phyloP scores from a whole-genome alignment of 2,113 vertebrate species.

The Ictidomys tridecemlineatus region DNA sequence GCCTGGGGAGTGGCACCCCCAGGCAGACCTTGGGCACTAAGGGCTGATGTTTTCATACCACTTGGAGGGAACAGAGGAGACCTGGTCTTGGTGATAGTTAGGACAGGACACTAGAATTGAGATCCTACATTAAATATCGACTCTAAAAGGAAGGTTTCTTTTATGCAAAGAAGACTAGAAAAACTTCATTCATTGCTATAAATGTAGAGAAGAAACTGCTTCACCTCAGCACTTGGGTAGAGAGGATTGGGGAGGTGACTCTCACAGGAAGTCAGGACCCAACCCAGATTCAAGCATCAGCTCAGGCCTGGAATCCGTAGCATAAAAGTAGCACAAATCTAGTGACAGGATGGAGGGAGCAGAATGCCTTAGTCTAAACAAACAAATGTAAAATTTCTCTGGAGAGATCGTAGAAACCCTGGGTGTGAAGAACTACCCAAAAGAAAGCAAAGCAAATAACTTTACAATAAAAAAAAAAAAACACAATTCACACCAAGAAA shows the following conservation, averaged over 20 bases:
- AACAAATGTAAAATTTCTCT: not conserved
- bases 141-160: not conserved
- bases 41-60: not conserved
- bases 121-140: not conserved
- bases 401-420: not conserved
- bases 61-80: not conserved
- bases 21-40: not conserved
- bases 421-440: not conserved
- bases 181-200: not conserved
- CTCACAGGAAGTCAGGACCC: not conserved
- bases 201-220: not conserved
- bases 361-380: not conserved
- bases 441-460: not conserved
- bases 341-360: not conserved
- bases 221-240: not conserved
- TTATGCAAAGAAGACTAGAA: not conserved
- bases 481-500: not conserved
- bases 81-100: not conserved
- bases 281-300: not conserved
- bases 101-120: not conserved
- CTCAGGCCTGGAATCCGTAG: not conserved
- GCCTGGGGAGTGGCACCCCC: not conserved
- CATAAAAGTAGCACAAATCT: not conserved
- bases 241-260: not conserved
- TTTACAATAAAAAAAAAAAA: not conserved